Evolutionary conservation across 2,113 vertebrate genomes (phyloP).

Genomic region (Sceloporus undulatus): DNA sequence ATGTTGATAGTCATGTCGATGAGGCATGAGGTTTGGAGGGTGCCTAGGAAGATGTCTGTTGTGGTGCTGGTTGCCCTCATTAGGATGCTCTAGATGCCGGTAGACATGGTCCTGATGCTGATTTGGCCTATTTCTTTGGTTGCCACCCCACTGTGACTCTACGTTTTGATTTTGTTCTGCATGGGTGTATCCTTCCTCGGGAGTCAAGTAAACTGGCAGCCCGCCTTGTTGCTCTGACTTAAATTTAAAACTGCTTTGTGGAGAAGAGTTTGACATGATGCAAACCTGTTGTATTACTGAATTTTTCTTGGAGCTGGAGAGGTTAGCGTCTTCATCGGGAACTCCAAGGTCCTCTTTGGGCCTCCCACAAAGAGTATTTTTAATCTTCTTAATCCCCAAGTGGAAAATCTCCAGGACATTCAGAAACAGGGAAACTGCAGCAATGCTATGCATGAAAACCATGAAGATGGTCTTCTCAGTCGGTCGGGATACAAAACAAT

Average conservation of each 20-base stretch:
- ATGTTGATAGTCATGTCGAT: conserved; percentile 52
- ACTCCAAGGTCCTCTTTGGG: conserved; percentile 62
- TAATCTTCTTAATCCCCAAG: conserved; percentile 89
- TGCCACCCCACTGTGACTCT: conserved; percentile 51
- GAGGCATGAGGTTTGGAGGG: conserved; percentile 64
- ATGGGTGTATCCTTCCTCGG: conserved; percentile 53
- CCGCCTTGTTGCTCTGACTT: conserved; percentile 66
- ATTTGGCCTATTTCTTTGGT: conserved; percentile 67
- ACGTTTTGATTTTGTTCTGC: conserved; percentile 53
- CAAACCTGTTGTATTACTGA: conserved; percentile 81
- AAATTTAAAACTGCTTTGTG: conserved; percentile 72
- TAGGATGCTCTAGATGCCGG: conserved; percentile 62
- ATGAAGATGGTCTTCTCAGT: conserved; percentile 98
- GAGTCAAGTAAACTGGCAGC: conserved; percentile 59
- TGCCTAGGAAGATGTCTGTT: conserved; percentile 62
- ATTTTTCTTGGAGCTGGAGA: conserved; percentile 85
- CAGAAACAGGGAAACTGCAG: conserved; percentile 89
- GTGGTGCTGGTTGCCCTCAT: conserved; percentile 45
- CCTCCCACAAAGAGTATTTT: conserved; percentile 80
- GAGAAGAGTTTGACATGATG: conserved; percentile 75
- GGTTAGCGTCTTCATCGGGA: conserved; percentile 71
- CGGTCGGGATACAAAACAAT: conserved; percentile 95
- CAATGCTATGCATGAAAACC: conserved; percentile 94
- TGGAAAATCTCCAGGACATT: conserved; percentile 93
- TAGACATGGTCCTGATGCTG: conserved; percentile 62